phyloP scores from a whole-genome alignment of 2,113 vertebrate species.

The Pelusios castaneus region DNA sequence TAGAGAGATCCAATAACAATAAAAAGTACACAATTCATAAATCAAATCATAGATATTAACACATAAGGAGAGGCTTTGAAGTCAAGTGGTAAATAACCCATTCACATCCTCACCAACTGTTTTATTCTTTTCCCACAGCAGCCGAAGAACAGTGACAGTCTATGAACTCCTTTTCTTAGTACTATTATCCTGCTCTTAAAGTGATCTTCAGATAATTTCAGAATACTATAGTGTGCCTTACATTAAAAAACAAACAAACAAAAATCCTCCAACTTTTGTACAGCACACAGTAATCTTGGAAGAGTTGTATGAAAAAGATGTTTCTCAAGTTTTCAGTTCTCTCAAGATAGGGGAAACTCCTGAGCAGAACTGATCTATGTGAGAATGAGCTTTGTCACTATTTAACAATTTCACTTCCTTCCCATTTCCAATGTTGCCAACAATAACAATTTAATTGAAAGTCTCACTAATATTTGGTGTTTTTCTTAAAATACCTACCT shows the following conservation, averaged over 20 bases:
- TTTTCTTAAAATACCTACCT: not conserved
- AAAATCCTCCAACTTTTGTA: too few relatives aligned
- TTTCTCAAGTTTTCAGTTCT: not conserved
- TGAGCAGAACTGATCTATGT: not conserved
- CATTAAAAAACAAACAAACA: too few relatives aligned
- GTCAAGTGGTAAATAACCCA: not conserved
- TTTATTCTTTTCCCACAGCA: not conserved
- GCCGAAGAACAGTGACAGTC: not conserved
- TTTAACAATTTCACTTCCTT: not conserved
- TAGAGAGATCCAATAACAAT: not conserved
- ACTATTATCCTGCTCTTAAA: not conserved
- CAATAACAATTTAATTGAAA: not conserved
- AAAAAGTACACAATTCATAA: not conserved
- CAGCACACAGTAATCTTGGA: not conserved
- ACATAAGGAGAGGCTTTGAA: not conserved
- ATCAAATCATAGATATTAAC: not conserved
- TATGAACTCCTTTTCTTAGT: not conserved
- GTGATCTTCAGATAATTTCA: not conserved
- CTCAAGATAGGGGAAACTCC: not conserved
- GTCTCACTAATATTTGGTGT: not conserved
- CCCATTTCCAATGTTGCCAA: rapidly evolving
- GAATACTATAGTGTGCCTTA: not conserved
- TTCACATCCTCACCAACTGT: not conserved
- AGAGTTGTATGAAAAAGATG: rapidly evolving
- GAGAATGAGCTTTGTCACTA: not conserved